Evolutionary conservation across 30 jellyfish, hydroid and myxozoan species (phyloP).

Genomic region (Clytia hemisphaerica): DNA sequence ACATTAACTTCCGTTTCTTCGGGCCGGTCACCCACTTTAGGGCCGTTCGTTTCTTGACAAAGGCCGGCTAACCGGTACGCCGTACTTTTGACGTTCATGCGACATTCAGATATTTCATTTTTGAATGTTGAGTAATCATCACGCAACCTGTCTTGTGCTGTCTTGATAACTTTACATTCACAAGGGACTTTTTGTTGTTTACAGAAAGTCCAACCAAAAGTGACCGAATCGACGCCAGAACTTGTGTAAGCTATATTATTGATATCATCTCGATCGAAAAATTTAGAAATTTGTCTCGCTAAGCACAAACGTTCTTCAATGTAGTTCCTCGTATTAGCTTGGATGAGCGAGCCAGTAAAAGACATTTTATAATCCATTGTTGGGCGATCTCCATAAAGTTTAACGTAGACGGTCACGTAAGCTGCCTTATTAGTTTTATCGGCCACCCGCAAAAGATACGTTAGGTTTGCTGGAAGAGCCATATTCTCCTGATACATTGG

Average conservation of each 20-base stretch:
- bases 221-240: neutral
- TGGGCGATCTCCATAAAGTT: neutral
- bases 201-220: conserved; percentile 25
- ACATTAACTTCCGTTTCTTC: conserved; percentile 8
- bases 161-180: conserved; percentile 6
- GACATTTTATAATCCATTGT: conserved; percentile 15
- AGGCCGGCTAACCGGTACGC: conserved; percentile 13
- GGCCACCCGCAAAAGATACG: conserved; percentile 7
- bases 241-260: neutral
- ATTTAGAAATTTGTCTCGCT: conserved; percentile 1
- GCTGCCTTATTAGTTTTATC: conserved; percentile 5
- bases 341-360: neutral
- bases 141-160: conserved; percentile 10
- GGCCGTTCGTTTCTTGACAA: conserved; percentile 15
- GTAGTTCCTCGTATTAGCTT: neutral
- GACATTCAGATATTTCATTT: neutral
- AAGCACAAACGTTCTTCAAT: no score
- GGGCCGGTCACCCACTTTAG: neutral
- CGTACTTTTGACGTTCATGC: neutral
- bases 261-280: neutral
- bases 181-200: neutral
- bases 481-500: conserved; percentile 28
- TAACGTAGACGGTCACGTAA: neutral
- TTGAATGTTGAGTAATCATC: neutral
- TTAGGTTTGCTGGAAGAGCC: neutral